Percentiles rank a stretch among this genome's conserved stretches.
These are phyloP conservation scores for Manacus vitellinus DNA, from an alignment of 2,113 vertebrate species.

Conservation along the genomic window DNA sequence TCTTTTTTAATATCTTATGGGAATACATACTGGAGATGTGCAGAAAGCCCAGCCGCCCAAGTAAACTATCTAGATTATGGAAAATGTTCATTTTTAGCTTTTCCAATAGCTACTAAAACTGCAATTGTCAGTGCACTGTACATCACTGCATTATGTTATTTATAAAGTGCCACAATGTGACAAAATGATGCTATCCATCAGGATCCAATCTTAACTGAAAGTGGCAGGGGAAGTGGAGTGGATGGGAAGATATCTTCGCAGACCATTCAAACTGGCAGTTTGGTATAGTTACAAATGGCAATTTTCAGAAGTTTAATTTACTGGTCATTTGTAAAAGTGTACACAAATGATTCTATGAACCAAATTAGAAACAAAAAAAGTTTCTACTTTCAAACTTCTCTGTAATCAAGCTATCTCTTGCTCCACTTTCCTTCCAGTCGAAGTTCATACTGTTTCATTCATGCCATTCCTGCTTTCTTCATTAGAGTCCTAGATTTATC, in stretches of 20 bases:
- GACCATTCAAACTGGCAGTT: slow-evolving; percentile 61
- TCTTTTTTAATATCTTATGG: slow-evolving; percentile 65
- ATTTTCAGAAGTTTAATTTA: slow-evolving; percentile 68
- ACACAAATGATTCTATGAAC: slow-evolving; percentile 55
- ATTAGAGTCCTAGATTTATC: not conserved
- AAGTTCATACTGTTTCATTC: not conserved
- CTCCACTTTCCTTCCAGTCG: not conserved
- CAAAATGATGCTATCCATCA: slow-evolving; percentile 70
- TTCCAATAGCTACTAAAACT: slow-evolving; percentile 51
- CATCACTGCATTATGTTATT: slow-evolving; percentile 67
- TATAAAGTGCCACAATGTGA: slow-evolving; percentile 67
- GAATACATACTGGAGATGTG: slow-evolving; percentile 39
- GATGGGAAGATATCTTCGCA: slow-evolving; percentile 57
- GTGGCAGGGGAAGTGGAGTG: slow-evolving; percentile 63
- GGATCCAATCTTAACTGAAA: slow-evolving; percentile 68
- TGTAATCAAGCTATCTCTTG: not conserved
- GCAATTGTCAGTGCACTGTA: slow-evolving; percentile 51
- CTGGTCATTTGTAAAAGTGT: slow-evolving; percentile 66
- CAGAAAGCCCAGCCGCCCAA: not conserved
- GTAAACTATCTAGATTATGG: slow-evolving; percentile 41
- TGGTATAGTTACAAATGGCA: slow-evolving; percentile 57
- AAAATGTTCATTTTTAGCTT: slow-evolving; percentile 64
- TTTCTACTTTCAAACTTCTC: slow-evolving; percentile 41
- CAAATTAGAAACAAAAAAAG: slow-evolving; percentile 3
- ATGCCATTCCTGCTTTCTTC: not conserved